These are phyloP conservation scores for Eristalinus sepulchralis DNA, from an alignment of 2,888 invertebrate species.

Conservation along the genomic window DNA sequence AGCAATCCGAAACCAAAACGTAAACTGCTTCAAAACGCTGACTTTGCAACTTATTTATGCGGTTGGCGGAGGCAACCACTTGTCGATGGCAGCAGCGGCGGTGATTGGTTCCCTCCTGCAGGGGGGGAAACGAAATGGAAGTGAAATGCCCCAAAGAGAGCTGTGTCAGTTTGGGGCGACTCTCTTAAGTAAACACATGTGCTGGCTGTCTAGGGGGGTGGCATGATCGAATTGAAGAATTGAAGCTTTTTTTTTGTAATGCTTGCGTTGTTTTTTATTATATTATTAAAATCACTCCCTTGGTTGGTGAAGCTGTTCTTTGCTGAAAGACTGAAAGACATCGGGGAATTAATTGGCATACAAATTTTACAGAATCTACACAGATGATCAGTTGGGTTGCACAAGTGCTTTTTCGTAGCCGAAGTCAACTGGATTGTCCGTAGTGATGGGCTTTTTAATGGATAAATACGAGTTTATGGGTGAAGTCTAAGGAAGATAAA, in stretches of 20 bases:
- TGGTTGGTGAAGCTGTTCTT: too few species aligned
- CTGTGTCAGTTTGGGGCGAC: neutral
- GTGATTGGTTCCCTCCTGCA: neutral
- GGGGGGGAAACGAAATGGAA: neutral
- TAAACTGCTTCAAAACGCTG: slow-evolving; percentile 41
- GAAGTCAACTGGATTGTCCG: too few species aligned
- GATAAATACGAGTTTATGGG: too few species aligned
- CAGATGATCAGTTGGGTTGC: too few species aligned
- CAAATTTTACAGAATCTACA: too few species aligned
- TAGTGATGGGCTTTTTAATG: too few species aligned
- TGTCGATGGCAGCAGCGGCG: neutral
- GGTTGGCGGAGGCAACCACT: neutral
- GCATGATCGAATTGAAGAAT: neutral
- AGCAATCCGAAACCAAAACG: slow-evolving; percentile 15
- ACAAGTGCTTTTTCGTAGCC: too few species aligned
- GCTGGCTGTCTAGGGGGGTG: neutral
- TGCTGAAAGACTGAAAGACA: too few species aligned
- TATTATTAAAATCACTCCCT: neutral
- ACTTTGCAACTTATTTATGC: slow-evolving; percentile 49
- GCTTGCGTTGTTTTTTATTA: neutral
- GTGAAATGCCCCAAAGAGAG: neutral
- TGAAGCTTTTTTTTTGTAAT: neutral
- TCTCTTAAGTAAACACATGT: neutral
- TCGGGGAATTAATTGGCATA: too few species aligned
- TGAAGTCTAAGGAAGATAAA: too few species aligned